Evolutionary conservation across 2,797 vertebrate genomes (phyloP).

Genomic region (Glossophaga mutica): DNA sequence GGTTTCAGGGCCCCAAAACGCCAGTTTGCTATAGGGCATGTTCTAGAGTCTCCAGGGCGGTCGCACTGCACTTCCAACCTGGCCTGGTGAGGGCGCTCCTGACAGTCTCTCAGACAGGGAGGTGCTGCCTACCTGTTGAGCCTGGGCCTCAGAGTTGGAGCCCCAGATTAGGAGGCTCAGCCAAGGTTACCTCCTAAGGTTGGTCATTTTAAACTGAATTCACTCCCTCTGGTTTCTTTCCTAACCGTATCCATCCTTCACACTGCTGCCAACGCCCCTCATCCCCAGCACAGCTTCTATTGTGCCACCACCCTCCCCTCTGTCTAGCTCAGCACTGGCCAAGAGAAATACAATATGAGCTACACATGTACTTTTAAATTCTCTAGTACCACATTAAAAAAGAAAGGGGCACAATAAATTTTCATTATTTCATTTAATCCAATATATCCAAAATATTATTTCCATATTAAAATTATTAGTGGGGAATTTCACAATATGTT

Average conservation of each 20-base stretch:
- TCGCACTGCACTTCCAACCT: background rate
- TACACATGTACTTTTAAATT: background rate
- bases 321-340: background rate
- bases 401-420: background rate
- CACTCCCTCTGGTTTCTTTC: background rate
- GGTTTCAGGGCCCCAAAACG: background rate
- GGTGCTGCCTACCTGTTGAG: slow-evolving; percentile 71
- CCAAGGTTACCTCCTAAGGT: slow-evolving; percentile 71
- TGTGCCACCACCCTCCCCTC: background rate
- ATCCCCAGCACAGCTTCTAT: background rate
- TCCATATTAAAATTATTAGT: background rate
- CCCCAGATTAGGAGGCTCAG: slow-evolving; percentile 81
- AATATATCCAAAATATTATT: background rate
- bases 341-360: background rate
- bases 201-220: background rate
- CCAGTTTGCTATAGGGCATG: background rate
- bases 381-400: background rate
- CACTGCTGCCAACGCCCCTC: background rate
- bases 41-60: background rate
- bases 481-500: background rate
- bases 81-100: slow-evolving; percentile 72
- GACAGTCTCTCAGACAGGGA: slow-evolving; percentile 81
- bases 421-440: background rate
- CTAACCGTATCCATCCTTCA: background rate
- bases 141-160: slow-evolving; percentile 78